Percentiles rank a stretch among this genome's conserved stretches.
phyloP scores from a whole-genome alignment of 2,113 vertebrate species.

The Sander lucioperca region DNA sequence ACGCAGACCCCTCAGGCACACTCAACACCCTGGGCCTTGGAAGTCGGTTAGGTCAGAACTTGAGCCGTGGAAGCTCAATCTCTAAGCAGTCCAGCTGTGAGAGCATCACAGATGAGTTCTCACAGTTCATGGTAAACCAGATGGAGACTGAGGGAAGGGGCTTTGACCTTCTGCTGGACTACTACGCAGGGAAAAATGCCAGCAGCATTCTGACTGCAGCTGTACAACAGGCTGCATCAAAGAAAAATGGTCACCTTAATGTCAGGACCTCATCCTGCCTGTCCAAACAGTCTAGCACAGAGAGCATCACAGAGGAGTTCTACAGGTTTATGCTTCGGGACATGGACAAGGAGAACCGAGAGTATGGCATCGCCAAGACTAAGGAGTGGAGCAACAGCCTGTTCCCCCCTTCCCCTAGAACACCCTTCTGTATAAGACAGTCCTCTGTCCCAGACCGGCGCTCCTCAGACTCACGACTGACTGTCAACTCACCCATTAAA shows the following conservation, averaged over 20 bases:
- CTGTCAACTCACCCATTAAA: conserved; percentile 91
- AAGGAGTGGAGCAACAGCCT: conserved; percentile 91
- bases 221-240: conserved; percentile 90
- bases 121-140: conserved; percentile 98
- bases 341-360: conserved; percentile 92
- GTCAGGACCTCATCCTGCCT: conserved; percentile 89
- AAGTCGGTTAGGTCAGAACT: conserved; percentile 88
- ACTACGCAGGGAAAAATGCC: conserved; percentile 97
- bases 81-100: conserved; percentile 99
- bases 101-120: conserved; percentile 98
- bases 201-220: conserved; percentile 92
- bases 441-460: conserved; percentile 92
- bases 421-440: conserved; percentile 91
- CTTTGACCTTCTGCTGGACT: conserved; percentile 95
- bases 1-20: conserved; percentile 81
- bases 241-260: conserved; percentile 91
- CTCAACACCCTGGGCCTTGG: conserved; percentile 85
- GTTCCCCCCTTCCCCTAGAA: conserved; percentile 86
- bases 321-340: conserved; percentile 96
- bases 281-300: conserved; percentile 98
- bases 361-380: conserved; percentile 83
- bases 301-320: conserved; percentile 98
- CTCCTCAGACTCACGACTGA: conserved; percentile 88
- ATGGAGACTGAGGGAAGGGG: conserved; percentile 97
- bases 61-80: conserved; percentile 94